Evolutionary conservation across 2,888 invertebrate species (phyloP).

Genomic region (Thereva unica): DNA sequence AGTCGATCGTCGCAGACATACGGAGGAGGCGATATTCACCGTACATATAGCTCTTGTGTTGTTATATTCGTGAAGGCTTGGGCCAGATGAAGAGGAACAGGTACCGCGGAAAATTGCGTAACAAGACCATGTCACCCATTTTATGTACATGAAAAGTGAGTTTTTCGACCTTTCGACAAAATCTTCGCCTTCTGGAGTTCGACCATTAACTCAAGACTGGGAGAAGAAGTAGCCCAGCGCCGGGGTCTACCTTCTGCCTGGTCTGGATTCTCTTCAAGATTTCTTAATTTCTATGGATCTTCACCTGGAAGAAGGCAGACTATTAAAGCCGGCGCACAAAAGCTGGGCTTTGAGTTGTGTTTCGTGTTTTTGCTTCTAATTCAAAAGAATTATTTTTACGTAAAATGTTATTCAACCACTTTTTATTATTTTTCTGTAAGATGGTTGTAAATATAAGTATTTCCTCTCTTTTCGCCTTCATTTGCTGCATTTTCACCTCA

Average conservation of each 20-base stretch:
- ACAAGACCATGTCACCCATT: constrained; percentile 39
- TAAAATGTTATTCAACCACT: too few species aligned
- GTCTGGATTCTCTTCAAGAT: constrained; percentile 17
- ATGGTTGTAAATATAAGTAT: too few species aligned
- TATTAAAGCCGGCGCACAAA: background rate
- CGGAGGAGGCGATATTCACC: constrained; percentile 21
- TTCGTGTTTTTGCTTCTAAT: constrained; percentile 20
- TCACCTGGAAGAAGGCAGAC: background rate
- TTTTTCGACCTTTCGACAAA: constrained; percentile 40
- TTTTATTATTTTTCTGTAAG: too few species aligned
- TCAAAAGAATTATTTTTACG: background rate
- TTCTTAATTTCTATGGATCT: constrained; percentile 21
- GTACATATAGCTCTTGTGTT: constrained; percentile 4
- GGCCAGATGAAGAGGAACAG: background rate
- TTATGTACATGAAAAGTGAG: constrained; percentile 40
- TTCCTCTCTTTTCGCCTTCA: too few species aligned
- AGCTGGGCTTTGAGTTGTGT: constrained; percentile 16
- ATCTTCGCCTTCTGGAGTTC: constrained; percentile 15
- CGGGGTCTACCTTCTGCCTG: constrained; percentile 1
- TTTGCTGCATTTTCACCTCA: too few species aligned
- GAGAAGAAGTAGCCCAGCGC: background rate
- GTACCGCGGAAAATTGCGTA: constrained; percentile 38
- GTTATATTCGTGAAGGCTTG: background rate
- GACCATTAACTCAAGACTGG: constrained; percentile 17
- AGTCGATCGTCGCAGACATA: constrained; percentile 17